Evolutionary conservation across 2,113 vertebrate genomes (phyloP).

Genomic region (Solenodon paradoxus): DNA sequence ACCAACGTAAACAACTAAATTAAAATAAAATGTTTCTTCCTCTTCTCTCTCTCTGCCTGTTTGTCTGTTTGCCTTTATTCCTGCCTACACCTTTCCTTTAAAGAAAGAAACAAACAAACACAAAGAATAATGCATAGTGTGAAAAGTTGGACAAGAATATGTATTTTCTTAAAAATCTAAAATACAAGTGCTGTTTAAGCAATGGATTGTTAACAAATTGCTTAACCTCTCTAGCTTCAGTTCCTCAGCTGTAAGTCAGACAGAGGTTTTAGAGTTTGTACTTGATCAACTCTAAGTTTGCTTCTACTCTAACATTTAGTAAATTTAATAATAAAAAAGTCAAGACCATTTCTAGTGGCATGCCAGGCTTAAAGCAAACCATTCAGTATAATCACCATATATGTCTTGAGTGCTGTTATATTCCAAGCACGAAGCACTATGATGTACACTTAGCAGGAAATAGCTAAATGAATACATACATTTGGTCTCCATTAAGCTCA

Average conservation of each 20-base stretch:
- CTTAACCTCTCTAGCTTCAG: background rate
- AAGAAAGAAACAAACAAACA: too few relatives aligned
- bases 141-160: background rate
- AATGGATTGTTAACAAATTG: background rate
- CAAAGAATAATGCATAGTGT: background rate
- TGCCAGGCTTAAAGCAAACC: background rate
- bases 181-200: background rate
- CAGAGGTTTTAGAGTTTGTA: background rate
- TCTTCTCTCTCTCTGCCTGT: too few relatives aligned
- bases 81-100: too few relatives aligned
- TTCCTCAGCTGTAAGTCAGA: background rate
- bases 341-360: background rate
- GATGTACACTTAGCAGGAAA: background rate
- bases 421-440: background rate
- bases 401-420: background rate
- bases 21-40: too few relatives aligned
- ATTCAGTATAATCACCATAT: background rate
- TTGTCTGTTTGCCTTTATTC: too few relatives aligned
- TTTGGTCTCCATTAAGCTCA: too few relatives aligned
- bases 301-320: background rate
- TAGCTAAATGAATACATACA: background rate
- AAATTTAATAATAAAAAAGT: background rate
- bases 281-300: background rate
- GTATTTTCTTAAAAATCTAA: background rate
- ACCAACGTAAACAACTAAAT: too few relatives aligned